Base-by-base conservation (phyloP, 2,888 invertebrate species). In the Phaonia tiefii region DNA sequence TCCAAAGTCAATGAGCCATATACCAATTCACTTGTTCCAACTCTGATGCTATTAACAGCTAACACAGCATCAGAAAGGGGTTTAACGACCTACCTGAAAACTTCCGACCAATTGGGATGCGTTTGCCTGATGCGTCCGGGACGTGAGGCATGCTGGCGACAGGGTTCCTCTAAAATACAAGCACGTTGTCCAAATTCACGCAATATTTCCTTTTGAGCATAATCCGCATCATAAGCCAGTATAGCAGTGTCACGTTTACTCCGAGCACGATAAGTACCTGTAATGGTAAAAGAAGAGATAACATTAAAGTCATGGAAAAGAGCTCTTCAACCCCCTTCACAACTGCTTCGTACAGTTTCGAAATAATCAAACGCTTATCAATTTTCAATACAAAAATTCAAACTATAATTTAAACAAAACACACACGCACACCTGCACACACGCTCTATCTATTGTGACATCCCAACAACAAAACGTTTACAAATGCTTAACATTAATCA, bases 141-240 rank as follows among this genome's bases (percentile, higher is more conserved):
- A 75, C 90, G 88, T 80, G 88, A 87, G 17, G 91, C 91, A 84
- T 91, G 91, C 51, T 89, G 79, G 58, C 89, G 93, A 88, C 96
- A 97, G 26, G 96, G 95, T 80, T 94, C 93, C 85, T 95, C 95
- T 86, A 95, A 95, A 84, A 97, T 93, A 88, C 96, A 96, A 31
- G 96, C 95, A 82, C 94, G 93, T 44, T 93, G 93, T 20, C 96
- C 96, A 85, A 96, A 93, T 90, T 96, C 96, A 8, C 92, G 92
- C 2, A 95, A 92, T 76, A 96, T 93, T 90, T 94, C 93, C 89
- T 96, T 96, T 91, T 96, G 96, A n/a, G 96, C 95, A 87, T 95
- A 93, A 0, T 91, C 91, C 31, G 94, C 93, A 88, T 96, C 95
- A 46, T 93, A 91, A 80, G 93, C 92, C 75, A 92, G 86, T 3